A percentile compares a stretch with the other conserved stretches of the same genome.
Conservation (phyloP, 2,113 vertebrate genomes). For the Nannospalax galili region DNA sequence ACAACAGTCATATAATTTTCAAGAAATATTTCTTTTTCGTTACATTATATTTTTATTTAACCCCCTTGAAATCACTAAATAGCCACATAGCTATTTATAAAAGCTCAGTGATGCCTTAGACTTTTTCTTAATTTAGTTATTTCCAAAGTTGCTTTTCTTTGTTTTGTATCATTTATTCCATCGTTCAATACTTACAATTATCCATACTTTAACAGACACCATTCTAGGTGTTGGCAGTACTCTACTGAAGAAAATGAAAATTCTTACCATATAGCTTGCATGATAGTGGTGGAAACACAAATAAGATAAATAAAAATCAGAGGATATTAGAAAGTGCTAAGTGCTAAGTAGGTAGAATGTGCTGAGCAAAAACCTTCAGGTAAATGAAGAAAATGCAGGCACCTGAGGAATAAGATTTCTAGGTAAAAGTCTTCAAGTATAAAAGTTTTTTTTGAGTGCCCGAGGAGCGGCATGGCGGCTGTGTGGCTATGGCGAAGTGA, state of each 20-base stretch:
- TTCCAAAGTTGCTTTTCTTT: not conserved
- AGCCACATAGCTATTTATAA: not conserved
- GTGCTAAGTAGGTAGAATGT: not conserved
- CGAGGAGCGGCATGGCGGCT: not conserved
- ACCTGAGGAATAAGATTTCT: conserved; percentile 21
- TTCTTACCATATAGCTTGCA: not conserved
- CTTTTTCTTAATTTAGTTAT: not conserved
- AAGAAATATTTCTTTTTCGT: conserved; percentile 16
- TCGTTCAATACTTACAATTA: conserved; percentile 13
- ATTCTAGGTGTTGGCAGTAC: not conserved
- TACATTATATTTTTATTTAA: not conserved
- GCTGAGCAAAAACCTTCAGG: not conserved
- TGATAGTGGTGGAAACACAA: not conserved
- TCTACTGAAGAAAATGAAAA: not conserved
- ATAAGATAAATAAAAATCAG: conserved; percentile 15
- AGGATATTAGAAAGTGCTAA: not conserved
- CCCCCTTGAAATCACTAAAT: not conserved
- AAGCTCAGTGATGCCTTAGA: not conserved
- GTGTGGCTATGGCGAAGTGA: not conserved
- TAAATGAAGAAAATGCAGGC: not conserved
- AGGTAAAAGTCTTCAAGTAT: not conserved
- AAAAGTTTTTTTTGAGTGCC: not conserved
- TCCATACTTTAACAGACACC: not conserved
- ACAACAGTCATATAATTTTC: conserved; percentile 17
- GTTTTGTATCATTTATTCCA: conserved; percentile 2